Conservation (phyloP, 2,888 invertebrate genomes). For the Epistrophe eligans region DNA sequence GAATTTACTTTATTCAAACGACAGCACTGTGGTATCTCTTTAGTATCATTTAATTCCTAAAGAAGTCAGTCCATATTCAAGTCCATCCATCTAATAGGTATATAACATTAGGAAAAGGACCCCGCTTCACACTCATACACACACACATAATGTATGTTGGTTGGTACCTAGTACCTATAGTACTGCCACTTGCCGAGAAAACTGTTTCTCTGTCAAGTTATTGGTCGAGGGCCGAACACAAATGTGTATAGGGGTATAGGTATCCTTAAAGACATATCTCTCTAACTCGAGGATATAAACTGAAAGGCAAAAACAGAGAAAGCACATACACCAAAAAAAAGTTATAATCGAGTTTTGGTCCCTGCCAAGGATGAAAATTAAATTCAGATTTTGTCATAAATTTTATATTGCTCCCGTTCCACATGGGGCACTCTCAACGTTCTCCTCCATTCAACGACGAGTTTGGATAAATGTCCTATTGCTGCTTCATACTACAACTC, state of each 20-base stretch:
- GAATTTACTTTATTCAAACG: not conserved
- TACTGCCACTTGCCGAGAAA: not conserved
- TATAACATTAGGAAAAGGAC: constrained; percentile 32
- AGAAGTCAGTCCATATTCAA: constrained; percentile 20
- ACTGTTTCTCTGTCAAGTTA: constrained; percentile 8
- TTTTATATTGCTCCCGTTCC: constrained; percentile 63
- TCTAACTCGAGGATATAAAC: constrained; percentile 41
- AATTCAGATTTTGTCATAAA: constrained; percentile 74
- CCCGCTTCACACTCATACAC: constrained; percentile 1
- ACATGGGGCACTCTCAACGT: constrained; percentile 11
- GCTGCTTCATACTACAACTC: constrained; percentile 3
- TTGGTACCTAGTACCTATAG: not conserved
- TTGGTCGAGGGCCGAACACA: constrained; percentile 16
- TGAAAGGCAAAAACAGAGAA: constrained; percentile 40
- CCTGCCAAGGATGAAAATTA: constrained; percentile 69
- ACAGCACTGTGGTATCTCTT: not conserved
- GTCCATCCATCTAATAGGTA: constrained; percentile 50
- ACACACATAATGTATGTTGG: not conserved
- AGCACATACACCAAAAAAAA: constrained; percentile 45
- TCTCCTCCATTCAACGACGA: not conserved
- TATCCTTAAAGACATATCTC: constrained; percentile 52
- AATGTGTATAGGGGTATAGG: not conserved
- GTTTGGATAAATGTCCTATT: constrained; percentile 33
- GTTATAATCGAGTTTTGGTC: constrained; percentile 72
- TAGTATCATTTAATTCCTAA: constrained; percentile 17